phyloP scores from a whole-genome alignment of 2,888 invertebrate species.

The Geophilus truncorum region DNA sequence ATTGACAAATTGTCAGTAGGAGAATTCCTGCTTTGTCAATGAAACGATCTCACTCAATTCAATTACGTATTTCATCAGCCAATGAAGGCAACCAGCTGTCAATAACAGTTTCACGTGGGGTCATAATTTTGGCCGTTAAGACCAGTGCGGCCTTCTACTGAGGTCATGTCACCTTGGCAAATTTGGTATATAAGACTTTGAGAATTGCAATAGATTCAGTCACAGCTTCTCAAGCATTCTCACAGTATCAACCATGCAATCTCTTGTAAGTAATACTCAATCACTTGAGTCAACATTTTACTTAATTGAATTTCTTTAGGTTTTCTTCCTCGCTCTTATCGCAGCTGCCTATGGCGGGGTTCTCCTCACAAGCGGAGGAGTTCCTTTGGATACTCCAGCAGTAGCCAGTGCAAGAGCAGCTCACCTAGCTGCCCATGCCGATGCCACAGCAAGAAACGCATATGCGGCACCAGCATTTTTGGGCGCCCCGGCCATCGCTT shows the following conservation, averaged over 20 bases:
- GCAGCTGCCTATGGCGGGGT: background rate
- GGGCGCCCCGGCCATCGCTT: background rate
- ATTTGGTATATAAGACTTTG: background rate
- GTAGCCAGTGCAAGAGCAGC: background rate
- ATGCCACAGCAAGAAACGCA: background rate
- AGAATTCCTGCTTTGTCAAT: too few species aligned
- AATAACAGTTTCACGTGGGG: background rate
- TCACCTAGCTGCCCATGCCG: background rate
- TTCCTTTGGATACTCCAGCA: background rate
- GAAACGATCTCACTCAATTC: background rate
- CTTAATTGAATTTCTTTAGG: background rate
- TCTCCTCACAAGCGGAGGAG: background rate
- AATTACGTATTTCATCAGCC: background rate
- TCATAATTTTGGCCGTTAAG: background rate
- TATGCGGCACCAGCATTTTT: background rate
- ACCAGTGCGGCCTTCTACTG: background rate
- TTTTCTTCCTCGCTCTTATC: background rate
- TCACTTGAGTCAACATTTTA: too few species aligned
- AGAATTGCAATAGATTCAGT: background rate
- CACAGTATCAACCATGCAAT: background rate
- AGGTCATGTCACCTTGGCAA: background rate
- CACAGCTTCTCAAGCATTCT: background rate
- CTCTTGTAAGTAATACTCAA: too few species aligned
- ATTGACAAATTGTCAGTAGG: too few species aligned
- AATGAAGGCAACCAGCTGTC: background rate